Evolutionary conservation across 1,140 invertebrate species (phyloP).

Genomic region (Saccostrea cuccullata): DNA sequence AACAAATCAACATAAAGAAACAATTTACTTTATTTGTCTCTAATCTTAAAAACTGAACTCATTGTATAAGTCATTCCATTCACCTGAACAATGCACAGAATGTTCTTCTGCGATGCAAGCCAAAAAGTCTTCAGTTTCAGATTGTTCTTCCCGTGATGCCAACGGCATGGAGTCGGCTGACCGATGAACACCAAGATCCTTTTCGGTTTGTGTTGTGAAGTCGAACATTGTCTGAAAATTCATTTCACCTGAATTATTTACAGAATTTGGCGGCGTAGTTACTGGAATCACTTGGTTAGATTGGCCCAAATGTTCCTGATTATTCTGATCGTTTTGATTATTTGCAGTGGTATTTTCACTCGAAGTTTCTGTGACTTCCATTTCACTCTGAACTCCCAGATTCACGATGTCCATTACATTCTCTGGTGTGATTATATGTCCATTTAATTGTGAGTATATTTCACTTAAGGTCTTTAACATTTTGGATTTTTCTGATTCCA

Average conservation of each 20-base stretch:
- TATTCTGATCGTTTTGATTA: neutral
- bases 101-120: neutral
- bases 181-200: neutral
- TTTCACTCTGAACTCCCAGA: neutral
- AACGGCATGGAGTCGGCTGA: neutral
- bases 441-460: neutral
- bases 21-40: too few relatives aligned
- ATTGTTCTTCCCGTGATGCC: too few relatives aligned
- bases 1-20: too few relatives aligned
- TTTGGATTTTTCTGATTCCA: constrained; percentile 18
- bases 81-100: neutral
- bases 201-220: neutral
- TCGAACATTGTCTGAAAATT: neutral
- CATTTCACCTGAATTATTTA: neutral
- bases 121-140: neutral
- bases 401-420: neutral
- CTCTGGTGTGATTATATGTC: neutral
- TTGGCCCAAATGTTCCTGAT: neutral
- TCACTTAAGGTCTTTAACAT: constrained; percentile 2
- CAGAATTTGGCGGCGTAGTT: neutral
- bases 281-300: neutral
- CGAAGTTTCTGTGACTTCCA: neutral
- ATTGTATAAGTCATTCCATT: neutral
- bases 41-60: too few relatives aligned
- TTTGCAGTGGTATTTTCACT: neutral